Percentiles rank a stretch among this genome's conserved stretches.
Conservation (phyloP, 2,888 invertebrate genomes). For the Watsonalla cultraria region DNA sequence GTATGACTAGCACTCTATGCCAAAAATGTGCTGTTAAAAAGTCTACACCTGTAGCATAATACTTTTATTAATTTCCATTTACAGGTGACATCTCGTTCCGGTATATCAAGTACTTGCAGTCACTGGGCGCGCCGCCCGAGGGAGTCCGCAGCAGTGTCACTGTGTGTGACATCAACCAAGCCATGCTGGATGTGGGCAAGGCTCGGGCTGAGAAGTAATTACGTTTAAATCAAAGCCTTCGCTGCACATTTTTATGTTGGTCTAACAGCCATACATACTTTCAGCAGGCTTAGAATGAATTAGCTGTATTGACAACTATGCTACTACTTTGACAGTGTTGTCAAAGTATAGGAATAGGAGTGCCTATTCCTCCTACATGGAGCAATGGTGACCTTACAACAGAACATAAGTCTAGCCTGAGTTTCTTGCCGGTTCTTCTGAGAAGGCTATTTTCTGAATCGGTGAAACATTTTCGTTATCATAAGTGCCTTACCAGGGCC, state of each 20-base stretch:
- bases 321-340: too few species aligned
- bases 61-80: constrained; percentile 26
- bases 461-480: too few species aligned
- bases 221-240: background rate
- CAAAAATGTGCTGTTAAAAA: too few species aligned
- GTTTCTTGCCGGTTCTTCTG: too few species aligned
- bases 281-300: background rate
- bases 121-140: constrained; percentile 41
- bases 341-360: too few species aligned
- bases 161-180: constrained; percentile 93
- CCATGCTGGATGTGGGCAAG: constrained; percentile 96
- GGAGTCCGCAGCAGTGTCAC: constrained; percentile 82
- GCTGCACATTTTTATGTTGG: background rate
- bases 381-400: too few species aligned
- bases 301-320: background rate
- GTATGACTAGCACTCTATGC: too few species aligned
- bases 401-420: too few species aligned
- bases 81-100: constrained; percentile 96
- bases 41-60: too few species aligned
- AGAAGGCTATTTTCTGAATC: too few species aligned
- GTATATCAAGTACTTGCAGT: constrained; percentile 84
- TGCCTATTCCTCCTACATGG: too few species aligned
- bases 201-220: constrained; percentile 80
- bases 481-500: too few species aligned
- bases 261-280: background rate